Evolutionary conservation across 1,140 invertebrate genomes (phyloP), one percentile per base, ranked within the genome.

Genomic region (Wiebesia pumilae): DNA sequence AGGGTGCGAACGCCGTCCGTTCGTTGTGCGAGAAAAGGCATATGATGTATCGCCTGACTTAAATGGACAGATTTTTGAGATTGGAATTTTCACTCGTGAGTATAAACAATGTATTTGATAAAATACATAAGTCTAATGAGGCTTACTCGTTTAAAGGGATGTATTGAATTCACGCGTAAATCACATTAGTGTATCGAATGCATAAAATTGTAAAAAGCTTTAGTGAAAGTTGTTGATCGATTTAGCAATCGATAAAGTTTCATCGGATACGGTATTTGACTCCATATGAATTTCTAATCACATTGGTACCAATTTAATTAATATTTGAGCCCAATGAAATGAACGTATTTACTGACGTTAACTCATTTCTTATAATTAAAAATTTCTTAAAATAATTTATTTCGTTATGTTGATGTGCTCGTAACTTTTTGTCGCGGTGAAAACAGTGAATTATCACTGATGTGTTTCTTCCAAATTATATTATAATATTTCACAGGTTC

Each of bases 1-100:
- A 92, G 92, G 92, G 92, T 93, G 93, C 91, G 90, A 91, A 93
- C 90, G 90, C 87, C 88, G 90, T 89, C 90, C 86, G 65, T 27
- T 65, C 67, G 54, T 54, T 40, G 54, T 10, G 89, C 90, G 88
- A 89, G 89, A 90, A 91, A 89, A 88, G 89, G 83, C 88, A 84
- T 90, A 86, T 86, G 83, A 92, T 91, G 86, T 88, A 88, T 88
- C 87, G 85, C 75, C n/a, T 4, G 82, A 62, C 12, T 84, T 69
- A 69, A 84, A 38, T 81, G 77, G 65, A 81, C 77, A 73, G 82
- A 84, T 84, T 84, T 84, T 87, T 80, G 27, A 35, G 75, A 87
- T 80, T 87, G 43, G 7, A 79, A 78, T 81, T 86, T 83, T 80
- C 73, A 71, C 69, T 71, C 35, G 40, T 71, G 16, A 71, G 35